Evolutionary conservation across 2,113 vertebrate species (phyloP), one percentile per base, ranked within the genome.

Genomic region (Silurus glanis): DNA sequence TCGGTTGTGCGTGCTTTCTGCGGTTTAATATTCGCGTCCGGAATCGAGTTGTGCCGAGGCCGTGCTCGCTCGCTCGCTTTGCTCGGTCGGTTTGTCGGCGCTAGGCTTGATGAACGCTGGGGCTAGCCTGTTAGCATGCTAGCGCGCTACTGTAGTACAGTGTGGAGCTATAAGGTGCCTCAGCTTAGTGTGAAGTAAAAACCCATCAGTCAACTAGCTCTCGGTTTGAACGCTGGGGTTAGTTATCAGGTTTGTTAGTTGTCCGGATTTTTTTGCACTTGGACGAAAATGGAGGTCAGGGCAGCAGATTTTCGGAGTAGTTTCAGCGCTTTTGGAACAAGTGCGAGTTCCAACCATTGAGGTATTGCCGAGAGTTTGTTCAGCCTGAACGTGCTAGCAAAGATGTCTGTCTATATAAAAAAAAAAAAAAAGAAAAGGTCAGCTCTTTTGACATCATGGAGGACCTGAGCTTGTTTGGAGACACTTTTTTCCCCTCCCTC

Each of bases 391-490:
- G 58, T 61, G 47, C 80, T 85, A 81, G 88, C 83, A 76, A 87
- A 90, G 87, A 89, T 90, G 89, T 90, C 85, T 90, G 87, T 78
- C 88, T 75, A 74, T 76, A 37, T 37, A 37, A 37, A 0, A n/a
- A n/a, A 64, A 64, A n/a, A n/a, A n/a, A 67, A 25, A 79, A 55
- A 89, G 88, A 90, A 89, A 80, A 80, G 91, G 91, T 91, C 92
- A 87, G 91, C 90, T 92, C 89, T 92, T 93, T 91, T 85, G 89
- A 90, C 93, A 93, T 92, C 87, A 91, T 92, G 93, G 92, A 92
- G 93, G 91, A 90, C 84, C 90, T 88, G 87, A 85, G 87, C 78
- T 90, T 87, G 89, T 90, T 90, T 87, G 84, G 79, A 58, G 51
- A 79, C 76, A 87, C 37, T 90, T 88, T 87, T 86, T 37, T 3